Evolutionary conservation across 2,888 invertebrate genomes (phyloP).

Genomic region (Aelia acuminata): DNA sequence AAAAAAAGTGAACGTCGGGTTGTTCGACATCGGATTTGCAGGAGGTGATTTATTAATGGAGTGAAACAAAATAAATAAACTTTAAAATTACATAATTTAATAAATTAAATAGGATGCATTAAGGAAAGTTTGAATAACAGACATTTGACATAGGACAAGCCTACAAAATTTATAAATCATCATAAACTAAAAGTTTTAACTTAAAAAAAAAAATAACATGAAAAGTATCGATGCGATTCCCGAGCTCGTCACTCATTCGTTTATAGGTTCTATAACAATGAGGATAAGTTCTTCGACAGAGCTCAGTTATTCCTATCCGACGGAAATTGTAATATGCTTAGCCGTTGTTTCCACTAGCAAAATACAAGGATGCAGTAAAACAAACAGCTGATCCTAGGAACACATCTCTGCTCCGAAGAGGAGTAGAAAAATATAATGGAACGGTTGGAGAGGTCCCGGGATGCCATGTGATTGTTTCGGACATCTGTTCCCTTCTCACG

Average conservation of each 20-base stretch:
- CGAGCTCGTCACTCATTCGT: not conserved
- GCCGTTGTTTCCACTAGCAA: conserved; percentile 13
- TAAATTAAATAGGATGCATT: too few relatives aligned
- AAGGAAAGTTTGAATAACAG: too few relatives aligned
- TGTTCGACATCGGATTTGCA: too few relatives aligned
- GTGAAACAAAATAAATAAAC: too few relatives aligned
- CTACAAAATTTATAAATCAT: too few relatives aligned
- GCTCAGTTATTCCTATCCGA: not conserved
- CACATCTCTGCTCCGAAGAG: not conserved
- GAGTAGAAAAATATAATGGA: conserved; percentile 38
- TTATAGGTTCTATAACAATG: not conserved
- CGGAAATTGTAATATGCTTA: conserved; percentile 18
- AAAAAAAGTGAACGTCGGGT: too few relatives aligned
- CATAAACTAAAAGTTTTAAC: not conserved
- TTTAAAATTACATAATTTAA: too few relatives aligned
- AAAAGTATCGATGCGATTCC: not conserved
- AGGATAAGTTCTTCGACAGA: not conserved
- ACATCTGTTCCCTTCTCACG: conserved; percentile 30
- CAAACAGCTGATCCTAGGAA: conserved; percentile 20
- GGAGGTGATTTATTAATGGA: too few relatives aligned
- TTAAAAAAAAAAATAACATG: not conserved
- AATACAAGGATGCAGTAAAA: conserved; percentile 31
- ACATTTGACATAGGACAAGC: too few relatives aligned
- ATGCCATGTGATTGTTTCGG: conserved; percentile 14
- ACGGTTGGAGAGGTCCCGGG: not conserved